A percentile compares a stretch with the other conserved stretches of the same genome.
Conservation (phyloP, 2,888 invertebrate genomes). For the Thera britannica region DNA sequence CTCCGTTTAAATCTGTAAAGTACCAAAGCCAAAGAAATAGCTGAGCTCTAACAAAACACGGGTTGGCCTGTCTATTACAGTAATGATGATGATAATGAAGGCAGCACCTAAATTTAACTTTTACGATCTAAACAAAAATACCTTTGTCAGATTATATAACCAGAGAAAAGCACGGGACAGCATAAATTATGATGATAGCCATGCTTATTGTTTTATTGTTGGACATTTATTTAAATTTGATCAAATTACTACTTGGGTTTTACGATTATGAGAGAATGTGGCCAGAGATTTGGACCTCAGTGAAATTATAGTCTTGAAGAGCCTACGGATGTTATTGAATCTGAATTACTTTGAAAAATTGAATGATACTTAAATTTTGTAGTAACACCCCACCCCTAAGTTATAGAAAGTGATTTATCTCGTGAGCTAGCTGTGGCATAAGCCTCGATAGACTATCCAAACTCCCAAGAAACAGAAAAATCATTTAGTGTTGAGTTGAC, state of each 20-base stretch:
- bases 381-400: not conserved
- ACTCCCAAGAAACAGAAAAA: not conserved
- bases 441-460: too few relatives aligned
- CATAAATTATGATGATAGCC: conserved; percentile 56
- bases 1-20: conserved; percentile 44
- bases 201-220: conserved; percentile 54
- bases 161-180: conserved; percentile 42
- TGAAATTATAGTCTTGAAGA: conserved; percentile 38
- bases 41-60: conserved; percentile 33
- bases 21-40: conserved; percentile 35
- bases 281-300: conserved; percentile 42
- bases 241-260: conserved; percentile 59
- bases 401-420: not conserved
- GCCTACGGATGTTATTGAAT: conserved; percentile 39
- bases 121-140: conserved; percentile 36
- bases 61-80: conserved; percentile 32
- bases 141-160: conserved; percentile 44
- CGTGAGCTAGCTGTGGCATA: not conserved
- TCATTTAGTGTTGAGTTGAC: not conserved
- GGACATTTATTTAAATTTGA: conserved; percentile 65
- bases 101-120: conserved; percentile 38
- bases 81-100: conserved; percentile 42
- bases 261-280: conserved; percentile 49
- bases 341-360: conserved; percentile 35
- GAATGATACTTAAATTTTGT: conserved; percentile 8